Conservation (phyloP, 2,888 invertebrate species). For the Xestia ashworthii region DNA sequence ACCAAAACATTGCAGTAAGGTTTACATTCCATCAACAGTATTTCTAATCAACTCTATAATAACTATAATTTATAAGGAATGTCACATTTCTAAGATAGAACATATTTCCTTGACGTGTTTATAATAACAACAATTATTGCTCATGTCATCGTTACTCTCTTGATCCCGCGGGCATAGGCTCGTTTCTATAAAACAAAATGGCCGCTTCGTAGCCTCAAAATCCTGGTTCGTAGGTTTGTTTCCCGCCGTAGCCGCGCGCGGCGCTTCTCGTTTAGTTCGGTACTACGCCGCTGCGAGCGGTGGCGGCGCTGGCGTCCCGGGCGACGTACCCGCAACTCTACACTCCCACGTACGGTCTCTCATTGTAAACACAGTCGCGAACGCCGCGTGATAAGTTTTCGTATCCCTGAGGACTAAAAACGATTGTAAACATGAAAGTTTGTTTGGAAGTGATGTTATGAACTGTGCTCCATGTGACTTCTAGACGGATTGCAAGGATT, state of each 20-base stretch:
- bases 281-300: constrained; percentile 76
- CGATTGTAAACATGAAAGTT: constrained; percentile 80
- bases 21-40: constrained; percentile 12
- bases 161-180: constrained; percentile 69
- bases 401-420: constrained; percentile 77
- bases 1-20: constrained; percentile 22
- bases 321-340: constrained; percentile 75
- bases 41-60: constrained; percentile 34
- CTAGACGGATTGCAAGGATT: constrained; percentile 74
- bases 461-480: constrained; percentile 79
- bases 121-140: constrained; percentile 77
- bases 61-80: constrained; percentile 57
- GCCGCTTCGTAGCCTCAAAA: constrained; percentile 76
- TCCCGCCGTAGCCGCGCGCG: constrained; percentile 75
- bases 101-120: constrained; percentile 67
- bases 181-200: constrained; percentile 83
- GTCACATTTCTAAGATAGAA: constrained; percentile 50
- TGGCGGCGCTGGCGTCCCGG: constrained; percentile 79
- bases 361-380: constrained; percentile 85
- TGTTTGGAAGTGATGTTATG: constrained; percentile 79
- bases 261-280: constrained; percentile 82
- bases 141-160: constrained; percentile 64
- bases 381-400: constrained; percentile 76
- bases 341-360: constrained; percentile 88
- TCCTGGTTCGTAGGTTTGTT: constrained; percentile 72